Percentiles rank a stretch among this genome's conserved stretches.
Conservation (phyloP, 2,113 vertebrate genomes). For the Rhodinocichla rosea region DNA sequence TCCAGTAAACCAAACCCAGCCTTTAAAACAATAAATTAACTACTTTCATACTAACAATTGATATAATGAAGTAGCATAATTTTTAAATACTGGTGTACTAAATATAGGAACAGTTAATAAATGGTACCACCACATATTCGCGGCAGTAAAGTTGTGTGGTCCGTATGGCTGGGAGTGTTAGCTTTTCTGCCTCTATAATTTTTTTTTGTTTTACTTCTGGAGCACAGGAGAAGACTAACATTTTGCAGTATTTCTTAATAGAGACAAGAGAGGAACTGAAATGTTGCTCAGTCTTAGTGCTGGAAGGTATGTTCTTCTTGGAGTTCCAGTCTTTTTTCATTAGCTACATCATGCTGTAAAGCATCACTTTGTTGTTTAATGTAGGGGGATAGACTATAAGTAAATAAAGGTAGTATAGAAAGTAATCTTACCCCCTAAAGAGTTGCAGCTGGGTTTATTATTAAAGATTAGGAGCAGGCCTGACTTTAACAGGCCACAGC, state of each 20-base stretch:
- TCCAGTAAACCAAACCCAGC: neutral
- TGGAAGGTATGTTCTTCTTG: neutral
- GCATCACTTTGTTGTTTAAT: neutral
- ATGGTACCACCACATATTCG: neutral
- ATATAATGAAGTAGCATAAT: neutral
- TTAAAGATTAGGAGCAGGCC: too few relatives aligned
- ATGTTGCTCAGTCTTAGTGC: neutral
- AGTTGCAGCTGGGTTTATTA: too few relatives aligned
- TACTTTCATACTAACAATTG: neutral
- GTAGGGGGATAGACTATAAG: too few relatives aligned
- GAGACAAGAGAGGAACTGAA: neutral
- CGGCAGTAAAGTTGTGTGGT: neutral
- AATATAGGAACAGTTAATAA: neutral
- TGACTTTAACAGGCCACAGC: too few relatives aligned
- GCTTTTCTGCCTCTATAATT: neutral
- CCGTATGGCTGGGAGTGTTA: neutral
- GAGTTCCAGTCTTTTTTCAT: neutral
- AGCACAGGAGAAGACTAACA: neutral
- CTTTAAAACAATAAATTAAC: neutral
- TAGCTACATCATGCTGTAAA: neutral
- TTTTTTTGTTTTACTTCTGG: neutral
- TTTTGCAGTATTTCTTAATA: neutral
- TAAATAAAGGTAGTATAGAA: too few relatives aligned
- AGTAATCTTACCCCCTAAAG: too few relatives aligned
- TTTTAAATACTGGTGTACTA: neutral